Base-by-base conservation (phyloP, 2,888 invertebrate species). In the Aleiodes testaceus region DNA sequence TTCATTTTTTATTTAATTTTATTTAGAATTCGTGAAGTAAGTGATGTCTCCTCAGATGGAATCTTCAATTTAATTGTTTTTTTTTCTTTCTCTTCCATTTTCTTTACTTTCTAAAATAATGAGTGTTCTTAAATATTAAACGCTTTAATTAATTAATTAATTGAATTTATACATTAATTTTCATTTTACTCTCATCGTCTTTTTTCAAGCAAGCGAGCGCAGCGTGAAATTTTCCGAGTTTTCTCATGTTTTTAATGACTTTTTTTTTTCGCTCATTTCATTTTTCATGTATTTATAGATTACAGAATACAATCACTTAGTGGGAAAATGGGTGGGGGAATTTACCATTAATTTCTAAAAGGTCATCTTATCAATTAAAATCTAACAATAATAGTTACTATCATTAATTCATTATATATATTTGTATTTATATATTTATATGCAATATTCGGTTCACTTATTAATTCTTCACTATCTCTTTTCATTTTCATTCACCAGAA, bases 131-230 rank as follows among this genome's bases (percentile, higher is more conserved):
- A 79, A 71, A 66, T 76, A 76, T 74, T 77, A 69, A 74, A 72
- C 75, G 66, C 70, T 53, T 70, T 55, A 20, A 78, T 79, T 72
- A 78, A 77, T 77, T 74, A 74, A 79, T 74, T 71, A 59, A 49
- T 70, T 72, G 77, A 78, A 80, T 83, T 82, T 86, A 84, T 83
- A 86, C 84, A 85, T 84, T 83, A 82, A 84, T 80, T 63, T 45
- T 1, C 11, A 16, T 26, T 22, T 26, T 26, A 12, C 16, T 63
- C 44, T 44, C n/a, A 6, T 11, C n/a, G 1, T 61, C 16, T 84
- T 81, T 77, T 80, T 65, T 81, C 77, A 84, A 86, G 85, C 85
- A 85, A 84, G 82, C 85, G 80, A 84, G 81, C 84, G 82, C 79
- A 83, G 82, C 80, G 75, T 80, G 80, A 80, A 36, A 6, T 36